phyloP scores from a whole-genome alignment of 1,140 invertebrate species.

The Penaeus chinensis region DNA sequence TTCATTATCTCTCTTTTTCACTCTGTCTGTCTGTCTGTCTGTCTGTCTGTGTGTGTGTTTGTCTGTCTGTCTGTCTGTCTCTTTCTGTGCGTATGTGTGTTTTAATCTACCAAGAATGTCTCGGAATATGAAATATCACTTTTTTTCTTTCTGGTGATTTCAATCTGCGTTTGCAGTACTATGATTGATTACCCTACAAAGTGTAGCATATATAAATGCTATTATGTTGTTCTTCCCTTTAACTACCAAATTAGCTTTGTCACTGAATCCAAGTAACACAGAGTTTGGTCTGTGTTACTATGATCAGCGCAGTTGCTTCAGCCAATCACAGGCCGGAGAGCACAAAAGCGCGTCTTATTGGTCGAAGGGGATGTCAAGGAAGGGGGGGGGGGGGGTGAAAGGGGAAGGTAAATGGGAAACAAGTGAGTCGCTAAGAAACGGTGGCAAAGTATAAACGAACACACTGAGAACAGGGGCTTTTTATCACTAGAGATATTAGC shows the following conservation, averaged over 20 bases:
- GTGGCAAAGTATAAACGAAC: too few relatives aligned
- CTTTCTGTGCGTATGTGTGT: neutral
- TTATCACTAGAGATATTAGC: too few relatives aligned
- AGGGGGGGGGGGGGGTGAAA: neutral
- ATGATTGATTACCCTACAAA: too few relatives aligned
- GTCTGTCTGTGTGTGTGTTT: neutral
- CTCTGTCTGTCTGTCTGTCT: neutral
- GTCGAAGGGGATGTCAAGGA: neutral
- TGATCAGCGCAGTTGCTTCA: neutral
- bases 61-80: neutral
- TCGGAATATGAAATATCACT: neutral
- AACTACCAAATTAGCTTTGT: too few relatives aligned
- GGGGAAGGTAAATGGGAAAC: neutral
- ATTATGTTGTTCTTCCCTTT: too few relatives aligned
- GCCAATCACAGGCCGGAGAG: neutral
- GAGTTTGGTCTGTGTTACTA: too few relatives aligned
- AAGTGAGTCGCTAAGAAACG: neutral
- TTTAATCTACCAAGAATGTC: neutral
- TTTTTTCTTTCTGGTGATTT: neutral
- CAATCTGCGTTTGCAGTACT: too few relatives aligned
- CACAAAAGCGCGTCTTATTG: neutral
- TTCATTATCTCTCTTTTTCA: too few relatives aligned
- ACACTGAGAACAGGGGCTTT: too few relatives aligned
- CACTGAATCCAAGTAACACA: too few relatives aligned
- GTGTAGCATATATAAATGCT: too few relatives aligned